Evolutionary conservation across 2,888 invertebrate genomes (phyloP).

Genomic region (Andrena bicolor): DNA sequence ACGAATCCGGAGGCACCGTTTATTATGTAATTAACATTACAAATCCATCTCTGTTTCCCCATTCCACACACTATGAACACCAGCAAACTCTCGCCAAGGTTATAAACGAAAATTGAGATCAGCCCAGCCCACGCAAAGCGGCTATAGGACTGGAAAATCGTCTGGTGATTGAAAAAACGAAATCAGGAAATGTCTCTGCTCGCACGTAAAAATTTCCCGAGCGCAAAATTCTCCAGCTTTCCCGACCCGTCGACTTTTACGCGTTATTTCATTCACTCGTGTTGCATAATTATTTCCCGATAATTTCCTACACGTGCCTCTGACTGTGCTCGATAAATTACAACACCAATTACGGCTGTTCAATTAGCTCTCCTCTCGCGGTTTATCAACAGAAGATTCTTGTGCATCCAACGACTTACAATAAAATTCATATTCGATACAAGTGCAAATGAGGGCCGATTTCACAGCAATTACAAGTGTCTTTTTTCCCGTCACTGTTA

Average conservation of each 20-base stretch:
- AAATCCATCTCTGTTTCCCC: no score
- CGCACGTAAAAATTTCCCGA: conserved; percentile 2
- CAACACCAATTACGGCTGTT: not conserved
- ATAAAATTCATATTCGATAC: no score
- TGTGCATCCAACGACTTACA: no score
- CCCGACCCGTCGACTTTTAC: not conserved
- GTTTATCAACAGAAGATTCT: no score
- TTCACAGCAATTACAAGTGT: not conserved
- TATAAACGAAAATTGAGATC: no score
- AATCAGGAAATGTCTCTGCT: conserved; percentile 15
- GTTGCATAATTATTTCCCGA: conserved; percentile 44
- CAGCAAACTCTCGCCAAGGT: no score
- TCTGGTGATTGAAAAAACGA: not conserved
- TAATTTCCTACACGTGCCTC: conserved; percentile 16
- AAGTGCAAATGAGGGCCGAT: not conserved
- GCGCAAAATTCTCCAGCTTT: conserved; percentile 13
- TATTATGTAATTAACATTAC: no score
- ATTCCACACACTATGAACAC: no score
- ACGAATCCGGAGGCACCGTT: no score
- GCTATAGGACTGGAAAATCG: not conserved
- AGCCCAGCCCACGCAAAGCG: not conserved
- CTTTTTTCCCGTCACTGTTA: not conserved
- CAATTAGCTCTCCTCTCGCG: conserved; percentile 4
- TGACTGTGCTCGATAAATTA: conserved; percentile 27
- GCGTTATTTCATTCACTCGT: not conserved